A percentile compares a stretch with the other conserved stretches of the same genome.
Conservation (phyloP, 1,140 invertebrate genomes). For the Pissodes strobi region DNA sequence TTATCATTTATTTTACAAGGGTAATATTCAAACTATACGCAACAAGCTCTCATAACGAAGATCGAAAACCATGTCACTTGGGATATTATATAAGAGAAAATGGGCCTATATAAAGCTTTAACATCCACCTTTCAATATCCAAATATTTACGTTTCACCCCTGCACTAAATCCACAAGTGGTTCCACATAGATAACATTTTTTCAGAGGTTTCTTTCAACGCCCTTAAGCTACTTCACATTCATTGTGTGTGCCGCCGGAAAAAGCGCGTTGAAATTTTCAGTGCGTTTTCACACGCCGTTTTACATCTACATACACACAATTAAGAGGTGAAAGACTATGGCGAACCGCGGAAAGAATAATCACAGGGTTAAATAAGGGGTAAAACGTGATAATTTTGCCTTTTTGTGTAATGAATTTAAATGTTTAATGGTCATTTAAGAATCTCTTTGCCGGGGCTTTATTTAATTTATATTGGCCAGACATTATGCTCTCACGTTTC, state of each 20-base stretch:
- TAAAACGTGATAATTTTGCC: constrained; percentile 30
- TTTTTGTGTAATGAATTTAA: constrained; percentile 26
- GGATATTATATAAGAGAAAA: no score
- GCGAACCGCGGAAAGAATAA: constrained; percentile 31
- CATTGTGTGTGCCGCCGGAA: constrained; percentile 28
- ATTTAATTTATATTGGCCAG: not conserved
- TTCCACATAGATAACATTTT: constrained; percentile 27
- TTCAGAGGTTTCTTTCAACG: constrained; percentile 20
- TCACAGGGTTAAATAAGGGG: constrained; percentile 32
- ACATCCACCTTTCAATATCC: no score
- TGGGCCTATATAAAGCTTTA: no score
- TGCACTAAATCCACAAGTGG: constrained; percentile 19
- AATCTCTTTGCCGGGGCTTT: not conserved
- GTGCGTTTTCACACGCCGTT: constrained; percentile 30
- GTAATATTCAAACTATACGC: no score
- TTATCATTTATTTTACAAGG: no score
- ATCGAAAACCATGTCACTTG: no score
- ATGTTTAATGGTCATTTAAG: constrained; percentile 18
- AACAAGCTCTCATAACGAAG: no score
- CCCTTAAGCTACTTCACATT: constrained; percentile 31
- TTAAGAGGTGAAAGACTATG: constrained; percentile 28
- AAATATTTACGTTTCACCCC: not conserved
- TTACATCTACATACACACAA: constrained; percentile 33
- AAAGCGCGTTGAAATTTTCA: constrained; percentile 34
- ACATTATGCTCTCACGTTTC: no score